Conservation (phyloP, 2,797 vertebrate species). For the Apogon hyalosoma region DNA sequence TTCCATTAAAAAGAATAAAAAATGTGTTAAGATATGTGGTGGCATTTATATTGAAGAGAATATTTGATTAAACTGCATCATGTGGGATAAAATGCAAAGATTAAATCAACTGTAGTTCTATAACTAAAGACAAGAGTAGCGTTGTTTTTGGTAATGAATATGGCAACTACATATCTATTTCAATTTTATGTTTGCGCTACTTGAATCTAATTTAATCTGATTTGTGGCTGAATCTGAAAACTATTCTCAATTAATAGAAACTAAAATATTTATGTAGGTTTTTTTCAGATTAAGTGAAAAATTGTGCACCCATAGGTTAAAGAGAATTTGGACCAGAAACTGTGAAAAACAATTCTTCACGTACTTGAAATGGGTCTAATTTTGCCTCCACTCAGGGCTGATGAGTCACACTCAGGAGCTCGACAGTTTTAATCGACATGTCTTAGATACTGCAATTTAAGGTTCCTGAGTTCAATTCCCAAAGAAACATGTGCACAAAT, state of each 20-base stretch:
- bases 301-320: conserved; percentile 29
- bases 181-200: too few species aligned
- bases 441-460: conserved; percentile 14
- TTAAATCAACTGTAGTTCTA: too few species aligned
- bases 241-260: conserved; percentile 5
- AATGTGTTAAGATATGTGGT: too few species aligned
- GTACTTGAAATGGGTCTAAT: conserved; percentile 22
- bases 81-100: too few species aligned
- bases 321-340: conserved; percentile 18
- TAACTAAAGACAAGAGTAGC: too few species aligned
- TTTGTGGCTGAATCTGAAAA: conserved; percentile 9
- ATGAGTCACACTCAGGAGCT: conserved; percentile 24
- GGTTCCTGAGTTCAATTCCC: conserved; percentile 21
- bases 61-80: too few species aligned
- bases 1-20: too few species aligned
- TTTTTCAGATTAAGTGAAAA: conserved; percentile 33
- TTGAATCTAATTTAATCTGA: conserved; percentile 41
- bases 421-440: conserved; percentile 33
- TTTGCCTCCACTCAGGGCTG: conserved; percentile 15
- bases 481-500: conserved; percentile 9
- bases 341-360: conserved; percentile 23
- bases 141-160: too few species aligned
- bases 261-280: conserved; percentile 45
- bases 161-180: too few species aligned
- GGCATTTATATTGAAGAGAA: too few species aligned